phyloP scores from a whole-genome alignment of 2,113 vertebrate species.

The Crocuta crocuta region DNA sequence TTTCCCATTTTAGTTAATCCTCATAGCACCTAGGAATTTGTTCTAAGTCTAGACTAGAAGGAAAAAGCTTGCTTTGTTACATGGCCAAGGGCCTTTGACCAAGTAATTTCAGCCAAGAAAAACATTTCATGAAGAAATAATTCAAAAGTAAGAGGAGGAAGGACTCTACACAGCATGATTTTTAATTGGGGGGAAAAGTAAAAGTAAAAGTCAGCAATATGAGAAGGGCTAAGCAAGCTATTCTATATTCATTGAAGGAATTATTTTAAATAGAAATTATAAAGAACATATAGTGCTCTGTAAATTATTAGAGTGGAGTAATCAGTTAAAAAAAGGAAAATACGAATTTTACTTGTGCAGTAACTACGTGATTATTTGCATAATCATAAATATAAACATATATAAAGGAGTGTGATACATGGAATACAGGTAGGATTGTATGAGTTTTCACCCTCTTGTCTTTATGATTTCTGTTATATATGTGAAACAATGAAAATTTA shows the following conservation, averaged over 20 bases:
- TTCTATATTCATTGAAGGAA: conserved; percentile 43
- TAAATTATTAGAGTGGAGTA: not conserved
- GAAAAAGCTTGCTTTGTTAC: conserved; percentile 6
- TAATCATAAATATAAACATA: not conserved
- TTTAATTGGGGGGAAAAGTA: conserved; percentile 43
- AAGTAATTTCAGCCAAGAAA: conserved; percentile 27
- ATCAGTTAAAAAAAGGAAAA: conserved; percentile 40
- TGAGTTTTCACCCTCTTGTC: not conserved
- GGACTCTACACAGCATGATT: not conserved
- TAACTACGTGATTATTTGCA: not conserved
- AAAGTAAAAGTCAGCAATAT: conserved; percentile 51
- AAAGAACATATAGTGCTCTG: not conserved
- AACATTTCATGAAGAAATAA: conserved; percentile 45
- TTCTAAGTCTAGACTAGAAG: not conserved
- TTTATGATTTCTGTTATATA: conserved; percentile 28
- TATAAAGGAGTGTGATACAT: not conserved
- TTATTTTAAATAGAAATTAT: conserved; percentile 63
- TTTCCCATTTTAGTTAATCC: not conserved
- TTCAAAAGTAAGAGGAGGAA: conserved; percentile 26
- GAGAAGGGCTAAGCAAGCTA: conserved; percentile 36
- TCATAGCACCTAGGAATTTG: not conserved
- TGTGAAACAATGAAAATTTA: not conserved
- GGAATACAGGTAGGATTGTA: not conserved
- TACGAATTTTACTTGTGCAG: not conserved
- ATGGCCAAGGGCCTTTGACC: not conserved